Percentiles rank a stretch among this genome's conserved stretches.
Conservation (phyloP, 2,888 invertebrate genomes). For the Phoenoteleia sp. region DNA sequence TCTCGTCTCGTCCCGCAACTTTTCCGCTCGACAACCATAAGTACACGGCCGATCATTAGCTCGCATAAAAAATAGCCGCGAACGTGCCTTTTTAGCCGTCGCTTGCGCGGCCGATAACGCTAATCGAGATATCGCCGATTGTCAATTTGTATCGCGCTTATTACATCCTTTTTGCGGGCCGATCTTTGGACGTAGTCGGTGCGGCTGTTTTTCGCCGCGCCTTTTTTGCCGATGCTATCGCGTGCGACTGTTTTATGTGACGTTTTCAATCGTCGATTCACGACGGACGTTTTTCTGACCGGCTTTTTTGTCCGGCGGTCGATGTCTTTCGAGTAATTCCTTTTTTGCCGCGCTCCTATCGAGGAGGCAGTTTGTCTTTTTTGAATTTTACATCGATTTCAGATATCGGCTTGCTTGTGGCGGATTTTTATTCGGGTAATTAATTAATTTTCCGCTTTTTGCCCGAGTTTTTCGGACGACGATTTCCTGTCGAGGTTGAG, state of each 20-base stretch:
- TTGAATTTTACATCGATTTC: conserved; percentile 46
- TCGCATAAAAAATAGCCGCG: conserved; percentile 80
- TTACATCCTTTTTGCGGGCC: conserved; percentile 60
- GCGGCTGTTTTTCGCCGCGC: conserved; percentile 36
- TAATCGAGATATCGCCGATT: conserved; percentile 70
- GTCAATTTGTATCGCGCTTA: conserved; percentile 71
- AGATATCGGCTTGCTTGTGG: conserved; percentile 6
- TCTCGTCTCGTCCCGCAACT: conserved; percentile 81
- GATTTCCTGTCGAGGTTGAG: no score
- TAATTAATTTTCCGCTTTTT: no score
- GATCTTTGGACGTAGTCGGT: conserved; percentile 41
- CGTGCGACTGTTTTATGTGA: conserved; percentile 70
- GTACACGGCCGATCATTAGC: conserved; percentile 82
- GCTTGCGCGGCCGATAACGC: conserved; percentile 60
- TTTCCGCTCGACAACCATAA: conserved; percentile 84
- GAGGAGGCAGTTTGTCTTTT: background rate
- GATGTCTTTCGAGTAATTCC: conserved; percentile 58
- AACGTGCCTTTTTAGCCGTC: conserved; percentile 63
- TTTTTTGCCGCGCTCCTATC: conserved; percentile 41
- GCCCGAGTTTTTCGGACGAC: no score
- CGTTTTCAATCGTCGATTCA: conserved; percentile 69
- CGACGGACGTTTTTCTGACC: conserved; percentile 49
- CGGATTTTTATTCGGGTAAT: conserved; percentile 6
- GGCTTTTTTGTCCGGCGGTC: conserved; percentile 43
- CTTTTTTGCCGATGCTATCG: conserved; percentile 59